phyloP scores from a whole-genome alignment of 2,888 invertebrate genomes.

The Reticulitermes lucifugus region DNA sequence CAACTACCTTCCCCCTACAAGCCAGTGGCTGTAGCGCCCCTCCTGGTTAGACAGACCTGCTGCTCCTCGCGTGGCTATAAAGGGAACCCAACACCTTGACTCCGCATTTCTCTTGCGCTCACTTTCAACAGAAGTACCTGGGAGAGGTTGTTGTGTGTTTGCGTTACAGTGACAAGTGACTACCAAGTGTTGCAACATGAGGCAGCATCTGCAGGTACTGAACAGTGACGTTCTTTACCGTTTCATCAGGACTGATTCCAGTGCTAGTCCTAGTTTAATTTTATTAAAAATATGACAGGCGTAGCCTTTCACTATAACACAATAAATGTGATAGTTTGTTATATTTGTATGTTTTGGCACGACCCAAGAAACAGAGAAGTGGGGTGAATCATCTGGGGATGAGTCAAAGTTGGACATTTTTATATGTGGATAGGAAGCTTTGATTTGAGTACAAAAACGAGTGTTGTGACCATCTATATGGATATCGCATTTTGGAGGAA shows the following conservation, averaged over 20 bases:
- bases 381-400: too few relatives aligned
- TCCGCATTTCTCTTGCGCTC: not conserved
- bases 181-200: conserved; percentile 18
- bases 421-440: too few relatives aligned
- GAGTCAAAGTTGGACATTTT: too few relatives aligned
- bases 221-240: not conserved
- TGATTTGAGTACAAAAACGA: too few relatives aligned
- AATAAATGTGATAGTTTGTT: too few relatives aligned
- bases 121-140: not conserved
- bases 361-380: too few relatives aligned
- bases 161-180: conserved; percentile 11
- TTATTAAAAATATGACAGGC: too few relatives aligned
- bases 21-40: not conserved
- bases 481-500: too few relatives aligned
- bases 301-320: too few relatives aligned
- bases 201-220: conserved; percentile 5
- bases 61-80: conserved; percentile 15
- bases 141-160: not conserved
- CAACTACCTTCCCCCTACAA: not conserved
- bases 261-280: too few relatives aligned
- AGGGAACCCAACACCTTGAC: not conserved
- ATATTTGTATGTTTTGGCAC: too few relatives aligned
- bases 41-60: not conserved
- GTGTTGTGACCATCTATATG: too few relatives aligned
- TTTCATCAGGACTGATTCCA: not conserved